Percentiles rank a stretch among this genome's conserved stretches.
Conservation (phyloP, 2,113 vertebrate genomes). For the Malaclemys terrapin region DNA sequence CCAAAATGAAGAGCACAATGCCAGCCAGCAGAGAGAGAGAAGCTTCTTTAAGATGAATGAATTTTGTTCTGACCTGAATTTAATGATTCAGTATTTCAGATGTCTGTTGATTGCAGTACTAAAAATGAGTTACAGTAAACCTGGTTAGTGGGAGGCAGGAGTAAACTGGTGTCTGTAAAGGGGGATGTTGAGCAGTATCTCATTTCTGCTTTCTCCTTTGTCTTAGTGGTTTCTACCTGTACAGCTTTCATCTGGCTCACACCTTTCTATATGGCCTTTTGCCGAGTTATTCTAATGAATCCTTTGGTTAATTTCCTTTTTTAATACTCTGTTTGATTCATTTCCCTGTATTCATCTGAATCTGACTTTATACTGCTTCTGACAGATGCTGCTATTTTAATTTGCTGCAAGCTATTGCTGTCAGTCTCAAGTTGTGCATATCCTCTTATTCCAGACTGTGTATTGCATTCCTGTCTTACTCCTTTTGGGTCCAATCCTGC, state of each 20-base stretch:
- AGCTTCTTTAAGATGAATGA: not conserved
- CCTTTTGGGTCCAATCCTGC: conserved; percentile 23
- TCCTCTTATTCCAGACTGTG: conserved; percentile 4
- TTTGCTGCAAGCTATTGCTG: conserved; percentile 4
- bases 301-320: conserved; percentile 43
- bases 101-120: not conserved
- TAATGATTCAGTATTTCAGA: not conserved
- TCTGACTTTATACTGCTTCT: conserved; percentile 14
- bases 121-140: not conserved
- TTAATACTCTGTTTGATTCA: conserved; percentile 57
- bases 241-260: conserved; percentile 4
- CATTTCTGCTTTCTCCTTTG: not conserved
- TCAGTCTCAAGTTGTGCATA: conserved; percentile 1
- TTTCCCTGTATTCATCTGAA: conserved; percentile 23
- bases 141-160: not conserved
- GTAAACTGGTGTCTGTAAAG: not conserved
- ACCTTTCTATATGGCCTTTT: not conserved
- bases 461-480: conserved; percentile 1
- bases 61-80: not conserved
- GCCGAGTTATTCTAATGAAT: not conserved
- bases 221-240: not conserved
- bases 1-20: too few species aligned
- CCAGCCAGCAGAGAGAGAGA: not conserved
- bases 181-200: not conserved
- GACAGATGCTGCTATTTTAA: conserved; percentile 39